phyloP scores from a whole-genome alignment of 2,113 vertebrate species.

The Ammodytes marinus region DNA sequence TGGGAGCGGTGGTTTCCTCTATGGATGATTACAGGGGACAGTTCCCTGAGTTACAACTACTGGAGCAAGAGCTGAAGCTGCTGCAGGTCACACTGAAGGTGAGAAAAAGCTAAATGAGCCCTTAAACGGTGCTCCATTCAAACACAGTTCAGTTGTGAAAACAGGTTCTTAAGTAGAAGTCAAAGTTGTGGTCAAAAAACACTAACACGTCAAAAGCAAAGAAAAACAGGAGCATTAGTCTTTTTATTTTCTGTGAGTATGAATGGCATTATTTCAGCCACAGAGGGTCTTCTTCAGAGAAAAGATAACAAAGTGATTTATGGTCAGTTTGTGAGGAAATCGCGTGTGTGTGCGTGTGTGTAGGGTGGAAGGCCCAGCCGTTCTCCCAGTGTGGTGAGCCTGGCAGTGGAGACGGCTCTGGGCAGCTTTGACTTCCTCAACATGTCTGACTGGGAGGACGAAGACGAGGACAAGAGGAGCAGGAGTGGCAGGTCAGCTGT shows the following conservation, averaged over 20 bases:
- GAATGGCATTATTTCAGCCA: neutral
- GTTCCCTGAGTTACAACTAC: constrained; percentile 93
- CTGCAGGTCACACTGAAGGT: constrained; percentile 93
- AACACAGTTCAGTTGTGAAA: neutral
- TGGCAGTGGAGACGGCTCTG: constrained; percentile 93
- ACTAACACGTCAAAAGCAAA: neutral
- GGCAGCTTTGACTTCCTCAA: constrained; percentile 98
- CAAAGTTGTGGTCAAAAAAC: neutral
- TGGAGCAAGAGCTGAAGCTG: constrained; percentile 91
- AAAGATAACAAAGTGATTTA: neutral
- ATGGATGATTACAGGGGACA: constrained; percentile 96
- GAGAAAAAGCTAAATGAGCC: constrained; percentile 63
- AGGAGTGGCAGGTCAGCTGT: constrained; percentile 61
- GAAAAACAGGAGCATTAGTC: neutral
- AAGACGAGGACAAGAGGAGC: constrained; percentile 70
- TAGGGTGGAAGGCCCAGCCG: constrained; percentile 89
- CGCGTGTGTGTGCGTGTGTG: constrained; percentile 42
- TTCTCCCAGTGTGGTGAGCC: constrained; percentile 90
- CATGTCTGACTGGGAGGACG: constrained; percentile 90
- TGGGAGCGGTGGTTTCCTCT: constrained; percentile 86
- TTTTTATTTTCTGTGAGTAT: constrained; percentile 1
- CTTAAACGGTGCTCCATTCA: neutral
- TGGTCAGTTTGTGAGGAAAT: neutral
- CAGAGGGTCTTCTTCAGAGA: neutral
- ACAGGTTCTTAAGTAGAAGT: neutral